These are phyloP conservation scores for Ispidina lecontei DNA, from an alignment of 2,797 vertebrate species.

Conservation along the genomic window DNA sequence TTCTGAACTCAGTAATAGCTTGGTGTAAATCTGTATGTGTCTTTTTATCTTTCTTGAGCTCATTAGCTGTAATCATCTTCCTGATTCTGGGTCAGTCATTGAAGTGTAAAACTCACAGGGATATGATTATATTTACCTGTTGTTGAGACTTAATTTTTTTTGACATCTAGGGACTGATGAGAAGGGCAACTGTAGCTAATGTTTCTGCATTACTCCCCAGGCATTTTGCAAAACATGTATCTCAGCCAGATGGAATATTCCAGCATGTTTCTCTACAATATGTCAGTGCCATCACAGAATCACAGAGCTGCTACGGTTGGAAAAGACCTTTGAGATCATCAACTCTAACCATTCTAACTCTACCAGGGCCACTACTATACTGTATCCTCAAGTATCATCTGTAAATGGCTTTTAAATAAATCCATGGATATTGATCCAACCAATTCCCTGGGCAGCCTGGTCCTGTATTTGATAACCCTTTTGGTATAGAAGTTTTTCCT, in stretches of 20 bases:
- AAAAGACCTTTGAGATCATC: no score
- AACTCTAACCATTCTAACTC: no score
- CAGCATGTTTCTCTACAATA: neutral
- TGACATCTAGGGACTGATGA: neutral
- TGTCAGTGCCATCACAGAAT: neutral
- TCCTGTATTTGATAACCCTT: no score
- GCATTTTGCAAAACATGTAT: constrained; percentile 9
- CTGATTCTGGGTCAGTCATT: constrained; percentile 40
- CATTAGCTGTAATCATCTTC: constrained; percentile 41
- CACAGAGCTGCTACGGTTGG: no score
- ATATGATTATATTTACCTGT: constrained; percentile 54
- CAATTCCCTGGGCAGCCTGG: no score
- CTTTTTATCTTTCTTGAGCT: constrained; percentile 43
- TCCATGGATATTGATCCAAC: no score
- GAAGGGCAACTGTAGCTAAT: constrained; percentile 5
- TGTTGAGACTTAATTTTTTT: neutral
- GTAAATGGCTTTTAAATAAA: no score
- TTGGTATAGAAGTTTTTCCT: no score
- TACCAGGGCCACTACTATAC: no score
- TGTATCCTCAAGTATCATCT: no score
- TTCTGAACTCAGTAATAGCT: neutral
- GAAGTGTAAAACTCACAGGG: constrained; percentile 27
- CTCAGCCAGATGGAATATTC: constrained; percentile 24
- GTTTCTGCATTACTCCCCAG: neutral
- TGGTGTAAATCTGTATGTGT: neutral